These are phyloP conservation scores for Squalus acanthias DNA, from an alignment of 2,797 vertebrate genomes.

Conservation along the genomic window DNA sequence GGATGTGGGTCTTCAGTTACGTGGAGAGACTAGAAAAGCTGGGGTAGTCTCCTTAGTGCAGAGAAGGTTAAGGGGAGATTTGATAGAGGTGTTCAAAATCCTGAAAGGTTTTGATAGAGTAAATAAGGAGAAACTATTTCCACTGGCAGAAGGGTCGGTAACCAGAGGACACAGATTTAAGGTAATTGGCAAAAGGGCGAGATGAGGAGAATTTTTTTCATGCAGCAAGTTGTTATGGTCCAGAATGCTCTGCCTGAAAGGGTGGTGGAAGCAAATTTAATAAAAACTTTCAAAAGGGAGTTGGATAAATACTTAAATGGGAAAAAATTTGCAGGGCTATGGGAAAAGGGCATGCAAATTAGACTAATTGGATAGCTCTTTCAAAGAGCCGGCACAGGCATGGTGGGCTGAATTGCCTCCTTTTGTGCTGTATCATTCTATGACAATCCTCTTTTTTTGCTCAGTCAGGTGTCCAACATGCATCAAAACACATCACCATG, in stretches of 20 bases:
- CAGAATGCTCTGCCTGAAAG: background rate
- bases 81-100: background rate
- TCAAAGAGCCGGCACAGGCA: background rate
- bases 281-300: background rate
- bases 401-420: background rate
- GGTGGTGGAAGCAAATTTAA: background rate
- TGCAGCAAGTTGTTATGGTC: background rate
- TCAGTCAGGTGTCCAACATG: background rate
- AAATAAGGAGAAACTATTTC: background rate
- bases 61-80: background rate
- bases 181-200: background rate
- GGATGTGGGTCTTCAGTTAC: background rate
- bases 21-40: background rate
- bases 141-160: background rate
- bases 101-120: background rate
- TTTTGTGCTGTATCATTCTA: background rate
- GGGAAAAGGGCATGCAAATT: background rate
- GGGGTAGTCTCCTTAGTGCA: background rate
- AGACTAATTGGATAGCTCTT: background rate
- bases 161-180: background rate
- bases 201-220: background rate
- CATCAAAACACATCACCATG: background rate
- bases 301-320: background rate
- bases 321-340: background rate
- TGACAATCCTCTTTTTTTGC: background rate